A percentile compares a stretch with the other conserved stretches of the same genome.
These are phyloP conservation scores for Helicoverpa assulta DNA, from an alignment of 2,888 invertebrate species.

Conservation along the genomic window DNA sequence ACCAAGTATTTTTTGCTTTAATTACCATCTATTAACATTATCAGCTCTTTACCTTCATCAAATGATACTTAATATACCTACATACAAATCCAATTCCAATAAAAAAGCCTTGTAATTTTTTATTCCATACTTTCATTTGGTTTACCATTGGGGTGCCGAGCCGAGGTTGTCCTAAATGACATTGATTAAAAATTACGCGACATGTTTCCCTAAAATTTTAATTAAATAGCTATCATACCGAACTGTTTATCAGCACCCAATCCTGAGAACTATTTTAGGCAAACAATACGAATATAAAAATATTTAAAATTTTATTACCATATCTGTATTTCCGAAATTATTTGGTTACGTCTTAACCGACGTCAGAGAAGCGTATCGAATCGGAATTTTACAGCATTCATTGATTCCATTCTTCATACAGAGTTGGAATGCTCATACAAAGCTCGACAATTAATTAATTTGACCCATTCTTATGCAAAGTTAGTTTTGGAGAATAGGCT, in stretches of 20 bases:
- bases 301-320: conserved; percentile 1
- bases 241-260: no score
- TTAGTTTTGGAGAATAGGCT: conserved; percentile 32
- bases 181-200: no score
- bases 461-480: conserved; percentile 56
- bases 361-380: conserved; percentile 49
- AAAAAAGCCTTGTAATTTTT: no score
- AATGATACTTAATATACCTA: not conserved
- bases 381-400: conserved; percentile 56
- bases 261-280: no score
- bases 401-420: conserved; percentile 37
- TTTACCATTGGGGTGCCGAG: no score
- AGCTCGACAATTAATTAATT: conserved; percentile 57
- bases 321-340: conserved; percentile 11
- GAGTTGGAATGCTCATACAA: conserved; percentile 30
- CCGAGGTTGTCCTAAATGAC: no score
- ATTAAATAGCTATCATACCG: no score
- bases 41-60: not conserved
- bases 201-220: no score
- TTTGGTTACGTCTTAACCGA: conserved; percentile 3
- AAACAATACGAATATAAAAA: not conserved
- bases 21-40: conserved; percentile 24
- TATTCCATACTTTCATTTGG: no score
- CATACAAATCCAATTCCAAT: no score
- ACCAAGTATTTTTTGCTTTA: conserved; percentile 15